These are phyloP conservation scores for Holothuria leucospilota DNA, from an alignment of 53 echinoderm and acorn worm species.

Conservation along the genomic window DNA sequence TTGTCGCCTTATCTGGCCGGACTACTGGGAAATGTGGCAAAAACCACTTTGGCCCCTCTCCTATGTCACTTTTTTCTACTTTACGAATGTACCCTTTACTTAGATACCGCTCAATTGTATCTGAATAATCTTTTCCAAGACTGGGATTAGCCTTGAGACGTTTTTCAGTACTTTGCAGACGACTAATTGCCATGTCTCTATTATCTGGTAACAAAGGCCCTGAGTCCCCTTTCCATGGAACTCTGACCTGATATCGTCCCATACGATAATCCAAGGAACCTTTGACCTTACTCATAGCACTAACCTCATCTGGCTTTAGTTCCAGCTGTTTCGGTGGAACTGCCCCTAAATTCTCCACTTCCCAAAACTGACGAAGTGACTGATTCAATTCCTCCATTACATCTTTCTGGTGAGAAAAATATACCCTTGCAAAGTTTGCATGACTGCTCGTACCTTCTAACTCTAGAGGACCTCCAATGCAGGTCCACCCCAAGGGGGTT, in stretches of 20 bases:
- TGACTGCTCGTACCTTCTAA: not conserved
- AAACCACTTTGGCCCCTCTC: conserved; percentile 2
- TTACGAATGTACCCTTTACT: conserved; percentile 18
- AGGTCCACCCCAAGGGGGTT: conserved; percentile 40
- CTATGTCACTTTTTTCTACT: not conserved
- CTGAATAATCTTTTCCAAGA: conserved; percentile 6
- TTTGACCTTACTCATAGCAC: not conserved
- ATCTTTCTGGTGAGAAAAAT: conserved; percentile 1
- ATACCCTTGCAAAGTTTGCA: not conserved
- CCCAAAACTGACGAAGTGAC: conserved; percentile 15
- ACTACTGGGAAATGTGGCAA: conserved; percentile 18
- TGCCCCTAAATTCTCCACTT: conserved; percentile 17
- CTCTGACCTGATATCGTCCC: conserved; percentile 19
- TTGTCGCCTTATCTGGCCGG: not conserved
- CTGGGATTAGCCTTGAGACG: conserved; percentile 9
- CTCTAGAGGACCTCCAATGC: conserved; percentile 7
- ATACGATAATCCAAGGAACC: not conserved
- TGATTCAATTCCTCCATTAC: conserved; percentile 7
- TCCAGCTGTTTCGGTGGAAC: conserved; percentile 19
- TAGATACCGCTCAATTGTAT: conserved; percentile 12
- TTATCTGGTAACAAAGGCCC: too few species aligned
- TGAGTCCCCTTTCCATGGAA: conserved; percentile 6
- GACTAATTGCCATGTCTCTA: conserved; percentile 1
- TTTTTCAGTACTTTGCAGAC: conserved; percentile 3
- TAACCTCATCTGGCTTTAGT: not conserved